Percentiles rank a stretch among this genome's conserved stretches.
Conservation (phyloP, 2,113 vertebrate genomes). For the Rana temporaria region DNA sequence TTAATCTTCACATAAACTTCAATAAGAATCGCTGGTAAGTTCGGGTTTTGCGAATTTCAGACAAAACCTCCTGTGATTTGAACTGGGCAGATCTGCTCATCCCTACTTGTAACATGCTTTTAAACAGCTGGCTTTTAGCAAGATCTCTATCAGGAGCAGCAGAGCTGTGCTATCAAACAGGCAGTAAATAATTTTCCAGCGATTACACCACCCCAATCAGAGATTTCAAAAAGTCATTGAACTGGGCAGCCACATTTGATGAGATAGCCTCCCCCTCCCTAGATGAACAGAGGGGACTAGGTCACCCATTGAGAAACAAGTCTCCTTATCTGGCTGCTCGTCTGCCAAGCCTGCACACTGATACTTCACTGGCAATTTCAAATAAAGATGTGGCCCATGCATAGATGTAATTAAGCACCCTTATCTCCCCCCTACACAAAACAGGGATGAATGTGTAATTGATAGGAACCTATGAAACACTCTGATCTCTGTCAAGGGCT, state of each 20-base stretch:
- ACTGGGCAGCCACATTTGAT: slow-evolving; percentile 77
- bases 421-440: slow-evolving; percentile 46
- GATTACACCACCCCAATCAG: slow-evolving; percentile 83
- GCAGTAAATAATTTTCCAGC: slow-evolving; percentile 89
- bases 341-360: slow-evolving; percentile 49
- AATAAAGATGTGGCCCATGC: slow-evolving; percentile 39
- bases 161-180: slow-evolving; percentile 87
- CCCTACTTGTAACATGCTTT: slow-evolving; percentile 77
- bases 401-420: slow-evolving; percentile 33
- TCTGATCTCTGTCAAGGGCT: neutral
- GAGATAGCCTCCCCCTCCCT: slow-evolving; percentile 76
- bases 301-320: slow-evolving; percentile 60
- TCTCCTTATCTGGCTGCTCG: slow-evolving; percentile 59
- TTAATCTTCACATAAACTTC: neutral
- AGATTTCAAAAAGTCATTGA: slow-evolving; percentile 74
- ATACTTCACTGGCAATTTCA: slow-evolving; percentile 38
- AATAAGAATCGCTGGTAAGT: no score
- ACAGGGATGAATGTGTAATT: slow-evolving; percentile 34
- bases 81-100: slow-evolving; percentile 77
- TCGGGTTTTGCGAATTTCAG: no score
- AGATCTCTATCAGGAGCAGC: slow-evolving; percentile 87
- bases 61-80: slow-evolving; percentile 50
- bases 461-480: slow-evolving; percentile 21
- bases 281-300: slow-evolving; percentile 48
- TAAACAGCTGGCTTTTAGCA: slow-evolving; percentile 82